Conservation (phyloP, 2,113 vertebrate genomes). For the Garra rufa region DNA sequence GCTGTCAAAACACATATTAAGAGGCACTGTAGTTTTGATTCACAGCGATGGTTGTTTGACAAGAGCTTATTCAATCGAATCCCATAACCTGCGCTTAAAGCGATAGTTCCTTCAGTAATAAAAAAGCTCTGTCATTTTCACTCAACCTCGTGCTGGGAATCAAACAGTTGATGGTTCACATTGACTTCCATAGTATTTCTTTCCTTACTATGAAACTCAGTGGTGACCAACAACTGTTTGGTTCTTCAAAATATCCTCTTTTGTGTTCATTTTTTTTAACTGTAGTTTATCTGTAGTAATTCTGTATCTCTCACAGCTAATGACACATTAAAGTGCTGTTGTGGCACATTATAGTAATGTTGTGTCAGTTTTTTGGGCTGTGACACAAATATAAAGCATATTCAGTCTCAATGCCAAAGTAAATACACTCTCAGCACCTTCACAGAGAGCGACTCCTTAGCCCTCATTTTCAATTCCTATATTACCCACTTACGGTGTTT, state of each 20-base stretch:
- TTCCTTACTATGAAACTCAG: too few relatives aligned
- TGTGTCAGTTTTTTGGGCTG: background rate
- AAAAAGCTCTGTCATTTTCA: background rate
- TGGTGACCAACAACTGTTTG: too few relatives aligned
- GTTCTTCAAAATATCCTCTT: too few relatives aligned
- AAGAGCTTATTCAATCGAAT: background rate
- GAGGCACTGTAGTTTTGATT: background rate
- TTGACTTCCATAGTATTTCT: too few relatives aligned
- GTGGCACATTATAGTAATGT: background rate
- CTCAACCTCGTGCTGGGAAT: background rate
- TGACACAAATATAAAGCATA: background rate
- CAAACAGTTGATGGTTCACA: too few relatives aligned
- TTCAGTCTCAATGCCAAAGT: conserved; percentile 5
- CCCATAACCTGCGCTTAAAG: background rate
- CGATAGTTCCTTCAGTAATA: background rate
- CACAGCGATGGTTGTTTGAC: background rate
- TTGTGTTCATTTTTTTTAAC: background rate
- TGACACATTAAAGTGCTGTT: background rate
- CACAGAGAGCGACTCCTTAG: conserved; percentile 16
- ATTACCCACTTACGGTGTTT: conserved; percentile 38
- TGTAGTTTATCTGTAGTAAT: background rate
- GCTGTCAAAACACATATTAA: conserved; percentile 15
- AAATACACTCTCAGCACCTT: conserved; percentile 1
- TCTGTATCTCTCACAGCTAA: background rate
- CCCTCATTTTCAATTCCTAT: conserved; percentile 27